Base-by-base conservation (phyloP, 2,113 vertebrate genomes). In the Girardinichthys multiradiatus region DNA sequence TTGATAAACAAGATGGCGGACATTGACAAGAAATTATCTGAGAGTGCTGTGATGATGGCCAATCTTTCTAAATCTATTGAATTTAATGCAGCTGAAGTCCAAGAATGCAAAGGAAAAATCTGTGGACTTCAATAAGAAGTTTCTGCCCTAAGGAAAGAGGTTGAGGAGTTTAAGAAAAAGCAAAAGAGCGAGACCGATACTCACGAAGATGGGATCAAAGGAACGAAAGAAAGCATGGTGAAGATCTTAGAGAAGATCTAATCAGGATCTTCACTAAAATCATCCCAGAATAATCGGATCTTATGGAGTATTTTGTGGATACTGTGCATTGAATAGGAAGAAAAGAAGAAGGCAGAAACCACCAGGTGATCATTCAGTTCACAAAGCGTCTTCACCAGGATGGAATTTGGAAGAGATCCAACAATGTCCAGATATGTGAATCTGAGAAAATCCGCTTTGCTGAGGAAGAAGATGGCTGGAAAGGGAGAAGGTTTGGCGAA, bases 1-100 rank as follows among this genome's bases (percentile, higher is more conserved):
- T 61, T 61, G 59, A 61, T 21, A 14, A 31, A 31, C 59, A 61
- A 30, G 29, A 61, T 31, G 28, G 59, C 59, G 8, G 28, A 61
- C 17, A 30, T 61, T 27, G 31, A 61, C 15, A 31, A 26, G 14
- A 61, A 31, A 31, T 6, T 61, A 31, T 31, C 1, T 5, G 59
- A 61, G 29, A 31, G 31, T 17, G 17, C 59, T 3, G 4, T 30
- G 17, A 17, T 61, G 13, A 61, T 19, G 12, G 17, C 29, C 29
- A 61, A 14, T 31, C 29, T 61, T 31, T 28, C 59, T 17, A 28
- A 61, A 61, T 61, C 59, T 7, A 17, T 31, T 21, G 29, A 61
- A 61, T 61, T 61, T 21, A 61, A 31, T 61, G n/a, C n/a, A n/a
- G 28, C 59, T 61, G 59, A 61, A 61, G 59, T 61, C 9, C 59